Evolutionary conservation across 1,140 invertebrate species (phyloP).

Genomic region (Pteromalus puparum): DNA sequence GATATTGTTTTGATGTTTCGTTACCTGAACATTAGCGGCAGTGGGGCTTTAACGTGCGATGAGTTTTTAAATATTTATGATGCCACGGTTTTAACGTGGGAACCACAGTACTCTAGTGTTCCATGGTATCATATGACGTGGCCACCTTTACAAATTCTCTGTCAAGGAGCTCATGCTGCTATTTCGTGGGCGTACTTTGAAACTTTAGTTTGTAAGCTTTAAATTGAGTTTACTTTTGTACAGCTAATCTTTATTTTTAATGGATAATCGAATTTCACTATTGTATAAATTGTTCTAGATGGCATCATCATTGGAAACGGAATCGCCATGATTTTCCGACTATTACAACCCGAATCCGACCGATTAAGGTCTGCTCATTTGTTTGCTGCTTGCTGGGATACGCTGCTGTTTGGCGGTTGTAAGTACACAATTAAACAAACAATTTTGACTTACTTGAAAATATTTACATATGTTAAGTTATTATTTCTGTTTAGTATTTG

Average conservation of each 20-base stretch:
- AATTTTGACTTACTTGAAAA: constrained; percentile 3
- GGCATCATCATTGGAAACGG: constrained; percentile 82
- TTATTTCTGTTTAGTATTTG: constrained; percentile 80
- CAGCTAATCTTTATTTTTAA: neutral
- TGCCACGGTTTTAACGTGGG: constrained; percentile 84
- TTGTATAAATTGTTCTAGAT: constrained; percentile 73
- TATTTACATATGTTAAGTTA: neutral
- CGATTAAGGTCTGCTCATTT: constrained; percentile 78
- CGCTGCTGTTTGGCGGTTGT: constrained; percentile 83
- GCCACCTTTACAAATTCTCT: constrained; percentile 79
- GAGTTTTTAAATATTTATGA: constrained; percentile 91
- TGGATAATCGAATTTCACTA: constrained; percentile 8
- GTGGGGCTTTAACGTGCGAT: constrained; percentile 80
- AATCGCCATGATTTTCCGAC: constrained; percentile 80
- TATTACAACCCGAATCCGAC: constrained; percentile 72
- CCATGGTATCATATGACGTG: constrained; percentile 83
- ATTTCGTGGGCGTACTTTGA: constrained; percentile 85
- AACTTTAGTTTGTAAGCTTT: constrained; percentile 82
- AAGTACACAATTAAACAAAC: constrained; percentile 67
- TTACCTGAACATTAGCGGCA: constrained; percentile 83
- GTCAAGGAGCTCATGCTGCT: constrained; percentile 78
- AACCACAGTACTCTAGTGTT: constrained; percentile 79
- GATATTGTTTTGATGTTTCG: constrained; percentile 90
- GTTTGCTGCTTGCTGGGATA: constrained; percentile 85
- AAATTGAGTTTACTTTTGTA: constrained; percentile 26